Evolutionary conservation across 2,888 invertebrate species (phyloP), one percentile per base, ranked within the genome.

Genomic region (Megastigmus dorsalis): DNA sequence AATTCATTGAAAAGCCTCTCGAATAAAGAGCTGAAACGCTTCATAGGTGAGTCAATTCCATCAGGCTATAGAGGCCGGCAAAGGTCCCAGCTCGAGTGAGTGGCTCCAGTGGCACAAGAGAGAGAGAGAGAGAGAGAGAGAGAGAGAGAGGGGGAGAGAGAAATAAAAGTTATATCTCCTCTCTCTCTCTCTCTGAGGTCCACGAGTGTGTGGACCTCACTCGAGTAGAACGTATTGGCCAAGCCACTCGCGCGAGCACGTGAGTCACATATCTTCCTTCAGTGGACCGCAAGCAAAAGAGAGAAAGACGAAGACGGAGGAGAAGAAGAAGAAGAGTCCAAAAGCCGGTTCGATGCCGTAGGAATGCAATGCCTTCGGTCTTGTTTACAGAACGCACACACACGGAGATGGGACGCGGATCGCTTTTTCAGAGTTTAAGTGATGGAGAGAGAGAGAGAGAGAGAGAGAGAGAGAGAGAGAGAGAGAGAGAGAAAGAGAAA

Each of bases 331-430:
- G 75, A 48, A 62, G 38, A 23, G 41, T 10, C 43, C 45, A n/a
- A n/a, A 57, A 75, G 76, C 76, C 76, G 76, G 76, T 76, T 73
- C 76, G 63, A 18, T 26, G 66, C 43, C 62, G 28, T 33, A 66
- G 76, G 76, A 76, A 76, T 76, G 76, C 73, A 74, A 76, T 62
- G 69, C 67, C 59, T 52, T 59, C 72, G 73, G 73, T 73, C 76
- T 76, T 76, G 76, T 76, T 76, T 76, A 76, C 73, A 66, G 69
- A 76, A 65, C 36, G 45, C 48, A 15, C 33, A 26, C 20, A 36
- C n/a, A n/a, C n/a, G n/a, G n/a, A n/a, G n/a, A n/a, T n/a, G 45
- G 6, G 33, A 5, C 6, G 41, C 23, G 52, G 5, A 26, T 36
- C 18, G 30, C 13, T 52, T n/a, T 52, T 62, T 38, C 66, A 33